Evolutionary conservation across 2,113 vertebrate species (phyloP), one percentile per base, ranked within the genome.

Genomic region (Cyprichromis sp.): DNA sequence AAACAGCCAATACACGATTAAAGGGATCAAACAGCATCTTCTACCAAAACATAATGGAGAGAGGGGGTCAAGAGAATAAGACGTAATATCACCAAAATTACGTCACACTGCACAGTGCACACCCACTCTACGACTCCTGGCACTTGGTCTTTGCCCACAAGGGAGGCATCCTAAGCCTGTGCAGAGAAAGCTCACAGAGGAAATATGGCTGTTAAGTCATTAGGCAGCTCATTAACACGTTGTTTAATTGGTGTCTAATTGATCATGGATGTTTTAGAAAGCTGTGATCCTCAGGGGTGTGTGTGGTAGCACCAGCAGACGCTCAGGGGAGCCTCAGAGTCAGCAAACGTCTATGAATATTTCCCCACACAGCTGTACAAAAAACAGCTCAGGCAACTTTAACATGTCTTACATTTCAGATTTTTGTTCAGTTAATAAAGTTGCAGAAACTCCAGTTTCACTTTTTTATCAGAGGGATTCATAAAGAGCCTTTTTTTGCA

Each of bases 201-300:
- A 91, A 94, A 89, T 86, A 83, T 86, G 76, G 83, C 90, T 95
- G 91, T 93, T 87, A 91, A 92, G 92, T 95, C 93, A 90, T 95
- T 92, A 95, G 88, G 90, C 89, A 85, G 87, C 86, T 94, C 93
- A 95, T 94, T 94, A 93, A 86, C 92, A 93, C 66, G 4, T 89
- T 88, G 86, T 87, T 91, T 95, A 95, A 96, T 94, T 95, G 93
- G 93, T 91, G 93, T 93, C 93, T 94, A 95, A 96, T 94, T 95
- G 92, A 95, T 95, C 88, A 78, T 86, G 89, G 93, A 84, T 94
- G 92, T 94, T 95, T 91, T 87, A 82, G 83, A 88, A 92, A 94
- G 89, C 86, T 17, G 85, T 89, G 87, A 91, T 84, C 85, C 83
- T 93, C 68, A n/a, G 85, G 87, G 89, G 83, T 31, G 52, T 36